phyloP scores from a whole-genome alignment of 2,888 invertebrate species.

The Panopea generosa region DNA sequence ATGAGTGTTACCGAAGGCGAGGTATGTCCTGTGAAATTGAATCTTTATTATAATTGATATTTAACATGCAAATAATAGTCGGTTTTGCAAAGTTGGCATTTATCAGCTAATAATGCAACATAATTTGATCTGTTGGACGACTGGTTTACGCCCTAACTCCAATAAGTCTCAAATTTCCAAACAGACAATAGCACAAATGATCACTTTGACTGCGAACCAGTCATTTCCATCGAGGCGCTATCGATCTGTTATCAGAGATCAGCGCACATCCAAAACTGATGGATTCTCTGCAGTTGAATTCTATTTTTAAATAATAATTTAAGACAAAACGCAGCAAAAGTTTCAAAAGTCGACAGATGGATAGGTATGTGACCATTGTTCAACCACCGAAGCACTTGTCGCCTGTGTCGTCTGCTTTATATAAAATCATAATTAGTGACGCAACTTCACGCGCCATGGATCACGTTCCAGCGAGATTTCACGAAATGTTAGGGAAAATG shows the following conservation, averaged over 20 bases:
- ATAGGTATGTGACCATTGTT: slow-evolving; percentile 50
- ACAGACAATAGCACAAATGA: slow-evolving; percentile 8
- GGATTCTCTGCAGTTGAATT: not conserved
- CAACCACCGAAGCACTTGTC: slow-evolving; percentile 28
- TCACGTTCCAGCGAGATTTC: slow-evolving; percentile 57
- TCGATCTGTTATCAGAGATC: not conserved
- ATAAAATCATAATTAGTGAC: slow-evolving; percentile 65
- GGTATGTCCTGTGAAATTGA: no score
- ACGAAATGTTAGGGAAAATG: slow-evolving; percentile 46
- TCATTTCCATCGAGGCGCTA: not conserved
- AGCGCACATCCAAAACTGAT: not conserved
- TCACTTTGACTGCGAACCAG: slow-evolving; percentile 28
- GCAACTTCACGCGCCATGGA: slow-evolving; percentile 66
- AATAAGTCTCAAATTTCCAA: slow-evolving; percentile 39
- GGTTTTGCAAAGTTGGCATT: slow-evolving; percentile 30
- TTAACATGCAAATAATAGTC: slow-evolving; percentile 34
- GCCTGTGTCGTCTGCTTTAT: slow-evolving; percentile 46
- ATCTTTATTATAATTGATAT: slow-evolving; percentile 47
- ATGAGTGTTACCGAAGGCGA: no score
- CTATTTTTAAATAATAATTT: not conserved
- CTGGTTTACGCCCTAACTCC: slow-evolving; percentile 34
- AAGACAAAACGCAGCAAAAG: not conserved
- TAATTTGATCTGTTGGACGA: slow-evolving; percentile 35
- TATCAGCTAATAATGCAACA: slow-evolving; percentile 48
- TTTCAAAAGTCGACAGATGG: slow-evolving; percentile 59